These are phyloP conservation scores for Drosophila tsacasi DNA, from an alignment of 1,140 invertebrate genomes.

Conservation along the genomic window DNA sequence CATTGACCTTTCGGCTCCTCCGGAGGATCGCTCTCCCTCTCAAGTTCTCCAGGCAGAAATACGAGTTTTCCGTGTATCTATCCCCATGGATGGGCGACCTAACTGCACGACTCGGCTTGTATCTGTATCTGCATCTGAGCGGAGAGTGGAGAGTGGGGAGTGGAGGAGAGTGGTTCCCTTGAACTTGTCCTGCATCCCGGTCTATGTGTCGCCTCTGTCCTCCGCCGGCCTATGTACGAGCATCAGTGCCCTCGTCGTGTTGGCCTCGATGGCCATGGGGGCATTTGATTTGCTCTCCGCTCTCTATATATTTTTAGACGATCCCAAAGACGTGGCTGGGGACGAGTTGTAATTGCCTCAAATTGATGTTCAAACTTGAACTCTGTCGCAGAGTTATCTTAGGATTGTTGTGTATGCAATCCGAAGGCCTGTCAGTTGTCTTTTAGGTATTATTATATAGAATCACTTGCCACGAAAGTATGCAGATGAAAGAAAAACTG, in stretches of 20 bases:
- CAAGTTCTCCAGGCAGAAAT: constrained; percentile 60
- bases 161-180: constrained; percentile 73
- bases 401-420: constrained; percentile 1
- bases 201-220: constrained; percentile 63
- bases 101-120: constrained; percentile 49
- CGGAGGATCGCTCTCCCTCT: constrained; percentile 42
- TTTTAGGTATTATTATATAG: background rate
- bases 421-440: background rate
- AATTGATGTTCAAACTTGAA: constrained; percentile 43
- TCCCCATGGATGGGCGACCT: constrained; percentile 58
- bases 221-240: constrained; percentile 13
- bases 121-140: constrained; percentile 34
- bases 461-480: background rate
- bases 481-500: no score
- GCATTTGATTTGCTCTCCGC: constrained; percentile 75
- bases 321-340: constrained; percentile 18
- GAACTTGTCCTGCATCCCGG: constrained; percentile 79
- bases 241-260: constrained; percentile 36
- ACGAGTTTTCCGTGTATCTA: constrained; percentile 81
- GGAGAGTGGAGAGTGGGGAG: constrained; percentile 50
- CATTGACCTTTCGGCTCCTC: constrained; percentile 73
- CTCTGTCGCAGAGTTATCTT: constrained; percentile 25
- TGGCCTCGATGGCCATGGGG: constrained; percentile 57
- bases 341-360: constrained; percentile 42
- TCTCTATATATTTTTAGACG: constrained; percentile 68